A percentile compares a stretch with the other conserved stretches of the same genome.
Conservation (phyloP, 2,113 vertebrate species). For the Actenoides hombroni region DNA sequence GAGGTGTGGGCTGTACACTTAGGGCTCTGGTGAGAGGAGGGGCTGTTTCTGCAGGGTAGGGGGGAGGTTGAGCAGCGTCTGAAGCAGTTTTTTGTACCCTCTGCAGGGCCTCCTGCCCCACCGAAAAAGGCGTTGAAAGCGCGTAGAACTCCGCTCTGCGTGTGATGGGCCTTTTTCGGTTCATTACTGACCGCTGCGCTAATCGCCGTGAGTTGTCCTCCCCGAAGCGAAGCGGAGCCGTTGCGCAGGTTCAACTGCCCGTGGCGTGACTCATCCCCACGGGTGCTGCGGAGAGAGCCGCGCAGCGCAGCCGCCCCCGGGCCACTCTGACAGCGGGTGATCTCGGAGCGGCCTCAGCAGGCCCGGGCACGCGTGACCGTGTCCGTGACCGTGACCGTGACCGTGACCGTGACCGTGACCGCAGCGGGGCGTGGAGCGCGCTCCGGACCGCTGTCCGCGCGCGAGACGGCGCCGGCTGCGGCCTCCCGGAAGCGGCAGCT, state of each 20-base stretch:
- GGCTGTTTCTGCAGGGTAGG: rapidly evolving
- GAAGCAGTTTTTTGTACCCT: rapidly evolving
- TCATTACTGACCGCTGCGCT: rapidly evolving
- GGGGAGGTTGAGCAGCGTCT: background rate
- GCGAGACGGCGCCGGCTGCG: no score
- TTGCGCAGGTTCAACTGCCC: background rate
- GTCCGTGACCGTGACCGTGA: no score
- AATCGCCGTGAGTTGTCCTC: background rate
- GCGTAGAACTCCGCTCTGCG: rapidly evolving
- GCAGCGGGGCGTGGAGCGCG: background rate
- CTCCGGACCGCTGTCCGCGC: background rate
- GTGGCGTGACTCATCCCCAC: no score
- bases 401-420: no score
- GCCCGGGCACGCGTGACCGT: background rate
- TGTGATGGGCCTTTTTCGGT: background rate
- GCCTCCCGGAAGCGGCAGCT: background rate
- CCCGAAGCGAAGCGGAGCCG: background rate
- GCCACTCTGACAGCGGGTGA: no score
- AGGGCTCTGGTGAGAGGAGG: background rate
- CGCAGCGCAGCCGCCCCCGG: background rate
- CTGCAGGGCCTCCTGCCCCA: background rate
- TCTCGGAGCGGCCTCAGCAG: background rate
- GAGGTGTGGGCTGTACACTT: background rate
- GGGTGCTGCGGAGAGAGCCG: background rate
- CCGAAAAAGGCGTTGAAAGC: rapidly evolving